Evolutionary conservation across 2,113 vertebrate genomes (phyloP).

Genomic region (Odocoileus virginianus): DNA sequence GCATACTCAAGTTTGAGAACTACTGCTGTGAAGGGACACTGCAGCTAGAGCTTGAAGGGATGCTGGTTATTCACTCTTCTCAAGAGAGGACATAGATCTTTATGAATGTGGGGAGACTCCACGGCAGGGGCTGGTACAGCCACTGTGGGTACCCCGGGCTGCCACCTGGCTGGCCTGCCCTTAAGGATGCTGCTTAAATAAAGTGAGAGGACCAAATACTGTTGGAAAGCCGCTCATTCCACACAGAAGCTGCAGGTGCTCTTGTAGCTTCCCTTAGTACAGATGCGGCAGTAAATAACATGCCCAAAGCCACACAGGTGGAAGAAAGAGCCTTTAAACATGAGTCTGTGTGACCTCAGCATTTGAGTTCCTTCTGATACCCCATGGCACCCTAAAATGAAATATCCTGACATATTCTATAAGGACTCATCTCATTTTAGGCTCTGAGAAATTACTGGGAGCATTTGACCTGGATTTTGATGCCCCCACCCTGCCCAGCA

Average conservation of each 20-base stretch:
- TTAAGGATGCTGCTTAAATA: not conserved
- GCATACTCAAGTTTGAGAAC: not conserved
- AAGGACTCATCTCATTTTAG: not conserved
- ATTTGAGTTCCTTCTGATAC: not conserved
- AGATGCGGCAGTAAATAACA: not conserved
- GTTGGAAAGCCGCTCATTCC: rapidly evolving
- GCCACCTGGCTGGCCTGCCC: not conserved
- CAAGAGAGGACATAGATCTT: rapidly evolving
- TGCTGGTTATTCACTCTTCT: no score
- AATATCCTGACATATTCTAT: not conserved
- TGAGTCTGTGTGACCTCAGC: not conserved
- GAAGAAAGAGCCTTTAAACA: not conserved
- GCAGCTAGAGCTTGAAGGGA: rapidly evolving
- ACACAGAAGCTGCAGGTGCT: rapidly evolving
- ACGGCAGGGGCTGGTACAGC: not conserved
- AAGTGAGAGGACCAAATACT: not conserved
- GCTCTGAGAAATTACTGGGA: not conserved
- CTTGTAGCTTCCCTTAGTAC: not conserved
- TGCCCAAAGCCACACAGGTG: not conserved
- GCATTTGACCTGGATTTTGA: not conserved
- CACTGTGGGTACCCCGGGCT: not conserved
- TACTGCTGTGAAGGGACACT: not conserved
- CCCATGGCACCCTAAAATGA: not conserved
- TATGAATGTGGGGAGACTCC: no score
- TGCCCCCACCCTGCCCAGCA: no score